Evolutionary conservation across 2,797 vertebrate species (phyloP).

Genomic region (Rallus crepitans): DNA sequence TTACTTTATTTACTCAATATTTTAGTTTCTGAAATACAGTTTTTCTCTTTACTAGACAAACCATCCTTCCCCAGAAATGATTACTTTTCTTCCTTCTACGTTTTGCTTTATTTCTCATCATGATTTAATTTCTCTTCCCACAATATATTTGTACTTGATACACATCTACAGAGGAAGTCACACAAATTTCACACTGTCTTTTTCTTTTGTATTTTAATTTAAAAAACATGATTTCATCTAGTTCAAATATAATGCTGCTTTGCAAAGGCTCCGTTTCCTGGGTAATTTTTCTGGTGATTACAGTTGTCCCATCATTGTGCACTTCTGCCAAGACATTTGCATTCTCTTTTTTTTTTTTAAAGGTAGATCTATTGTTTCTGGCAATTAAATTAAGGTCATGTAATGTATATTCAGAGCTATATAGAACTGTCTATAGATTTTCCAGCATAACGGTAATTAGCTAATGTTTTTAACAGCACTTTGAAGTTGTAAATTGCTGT

Average conservation of each 20-base stretch:
- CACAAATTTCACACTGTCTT: neutral
- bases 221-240: neutral
- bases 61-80: neutral
- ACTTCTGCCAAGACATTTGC: neutral
- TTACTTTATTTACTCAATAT: too few relatives aligned
- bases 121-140: neutral
- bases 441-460: slow-evolving; percentile 43
- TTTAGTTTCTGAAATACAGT: neutral
- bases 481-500: slow-evolving; percentile 29
- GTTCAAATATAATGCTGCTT: neutral
- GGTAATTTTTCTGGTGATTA: neutral
- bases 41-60: neutral
- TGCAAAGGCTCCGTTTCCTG: neutral
- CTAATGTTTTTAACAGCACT: slow-evolving; percentile 41
- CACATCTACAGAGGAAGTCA: neutral
- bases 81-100: neutral
- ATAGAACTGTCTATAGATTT: neutral
- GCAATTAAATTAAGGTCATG: slow-evolving; percentile 30
- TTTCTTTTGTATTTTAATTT: neutral
- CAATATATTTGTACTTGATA: neutral
- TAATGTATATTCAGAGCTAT: slow-evolving; percentile 14
- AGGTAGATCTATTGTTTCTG: slow-evolving; percentile 4
- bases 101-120: neutral
- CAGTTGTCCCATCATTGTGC: neutral
- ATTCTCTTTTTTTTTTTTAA: neutral